A percentile compares a stretch with the other conserved stretches of the same genome.
Evolutionary conservation across 2,113 vertebrate species (phyloP).

Genomic region (Camarhynchus parvulus): DNA sequence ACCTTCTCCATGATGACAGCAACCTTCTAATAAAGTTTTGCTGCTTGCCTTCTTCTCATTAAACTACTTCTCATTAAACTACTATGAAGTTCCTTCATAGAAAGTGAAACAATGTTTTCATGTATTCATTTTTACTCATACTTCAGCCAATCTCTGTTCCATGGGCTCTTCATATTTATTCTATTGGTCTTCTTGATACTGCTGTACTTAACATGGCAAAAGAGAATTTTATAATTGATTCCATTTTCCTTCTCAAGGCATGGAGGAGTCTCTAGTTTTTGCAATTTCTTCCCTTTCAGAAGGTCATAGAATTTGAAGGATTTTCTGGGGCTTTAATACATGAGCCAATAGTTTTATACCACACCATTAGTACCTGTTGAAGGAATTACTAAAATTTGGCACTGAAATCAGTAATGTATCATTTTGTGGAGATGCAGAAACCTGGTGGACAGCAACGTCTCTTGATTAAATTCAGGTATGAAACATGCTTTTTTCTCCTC

Average conservation of each 20-base stretch:
- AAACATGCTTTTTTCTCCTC: conserved; percentile 62
- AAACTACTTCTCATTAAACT: neutral
- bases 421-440: neutral
- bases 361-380: neutral
- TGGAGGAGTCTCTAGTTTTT: neutral
- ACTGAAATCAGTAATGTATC: neutral
- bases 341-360: neutral
- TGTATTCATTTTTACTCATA: neutral
- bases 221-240: neutral
- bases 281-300: neutral
- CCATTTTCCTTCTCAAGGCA: neutral
- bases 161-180: neutral
- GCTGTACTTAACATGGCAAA: neutral
- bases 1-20: neutral
- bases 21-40: neutral
- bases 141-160: neutral
- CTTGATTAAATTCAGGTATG: neutral
- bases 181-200: neutral
- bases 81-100: neutral
- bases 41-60: neutral
- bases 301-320: neutral
- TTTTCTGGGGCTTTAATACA: neutral
- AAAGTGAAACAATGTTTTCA: neutral
- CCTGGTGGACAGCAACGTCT: neutral
- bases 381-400: neutral